Conservation (phyloP, 2,888 invertebrate genomes). For the Ecliptopera silaceata region DNA sequence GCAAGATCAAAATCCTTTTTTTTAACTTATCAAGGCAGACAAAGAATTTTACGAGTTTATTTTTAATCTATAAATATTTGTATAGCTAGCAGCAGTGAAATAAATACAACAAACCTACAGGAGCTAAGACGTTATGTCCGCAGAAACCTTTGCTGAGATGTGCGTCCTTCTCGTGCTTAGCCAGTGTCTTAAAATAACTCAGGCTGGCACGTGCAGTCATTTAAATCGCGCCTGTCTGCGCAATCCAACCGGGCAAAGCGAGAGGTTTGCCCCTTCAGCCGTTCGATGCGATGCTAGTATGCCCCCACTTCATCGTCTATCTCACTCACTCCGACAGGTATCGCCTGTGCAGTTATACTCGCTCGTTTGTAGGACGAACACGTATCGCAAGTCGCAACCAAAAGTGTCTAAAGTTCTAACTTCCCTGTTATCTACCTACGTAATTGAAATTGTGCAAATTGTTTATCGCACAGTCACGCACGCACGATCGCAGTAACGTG, state of each 20-base stretch:
- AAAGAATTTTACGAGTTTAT: too few relatives aligned
- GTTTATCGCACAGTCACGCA: neutral
- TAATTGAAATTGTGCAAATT: neutral
- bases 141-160: too few relatives aligned
- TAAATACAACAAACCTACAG: too few relatives aligned
- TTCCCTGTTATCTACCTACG: too few relatives aligned
- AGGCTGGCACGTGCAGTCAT: neutral
- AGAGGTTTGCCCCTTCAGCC: neutral
- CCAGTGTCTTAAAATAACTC: neutral
- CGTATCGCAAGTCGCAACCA: neutral
- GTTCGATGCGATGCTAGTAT: neutral
- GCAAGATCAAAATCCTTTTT: too few relatives aligned
- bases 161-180: neutral
- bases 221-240: neutral
- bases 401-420: neutral
- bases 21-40: too few relatives aligned
- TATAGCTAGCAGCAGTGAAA: too few relatives aligned
- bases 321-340: neutral
- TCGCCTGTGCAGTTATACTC: constrained; percentile 13
- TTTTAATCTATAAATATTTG: too few relatives aligned
- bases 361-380: neutral
- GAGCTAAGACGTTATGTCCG: too few relatives aligned
- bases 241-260: neutral
- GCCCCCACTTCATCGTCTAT: neutral
- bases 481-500: neutral